Evolutionary conservation across 2,888 invertebrate species (phyloP).

Genomic region (Pterostichus niger): DNA sequence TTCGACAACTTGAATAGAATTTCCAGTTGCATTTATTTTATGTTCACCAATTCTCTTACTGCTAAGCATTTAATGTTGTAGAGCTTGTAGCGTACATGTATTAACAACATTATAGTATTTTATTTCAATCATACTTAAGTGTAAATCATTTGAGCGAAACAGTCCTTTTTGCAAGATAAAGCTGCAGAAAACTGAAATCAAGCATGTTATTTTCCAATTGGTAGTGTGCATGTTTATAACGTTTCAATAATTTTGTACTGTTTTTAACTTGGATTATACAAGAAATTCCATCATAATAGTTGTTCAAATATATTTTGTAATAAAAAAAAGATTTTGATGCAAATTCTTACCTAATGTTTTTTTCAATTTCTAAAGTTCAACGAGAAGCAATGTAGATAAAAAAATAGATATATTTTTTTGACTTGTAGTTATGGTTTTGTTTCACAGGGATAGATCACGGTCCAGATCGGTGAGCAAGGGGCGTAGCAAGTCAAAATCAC

Average conservation of each 20-base stretch:
- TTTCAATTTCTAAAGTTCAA: too few species aligned
- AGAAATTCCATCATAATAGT: too few species aligned
- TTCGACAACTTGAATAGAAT: background rate
- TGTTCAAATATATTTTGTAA: too few species aligned
- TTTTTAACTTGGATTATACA: too few species aligned
- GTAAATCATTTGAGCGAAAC: too few species aligned
- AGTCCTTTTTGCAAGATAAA: too few species aligned
- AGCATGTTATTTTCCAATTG: background rate
- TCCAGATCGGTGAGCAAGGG: slow-evolving; percentile 83
- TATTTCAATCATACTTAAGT: background rate
- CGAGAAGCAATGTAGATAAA: too few species aligned
- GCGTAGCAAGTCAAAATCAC: slow-evolving; percentile 77
- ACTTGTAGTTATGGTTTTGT: background rate
- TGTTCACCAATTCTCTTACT: background rate
- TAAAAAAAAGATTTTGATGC: too few species aligned
- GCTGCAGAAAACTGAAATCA: background rate
- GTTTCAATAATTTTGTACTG: too few species aligned
- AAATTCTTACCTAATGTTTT: too few species aligned
- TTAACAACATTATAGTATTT: background rate
- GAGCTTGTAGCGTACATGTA: slow-evolving; percentile 7
- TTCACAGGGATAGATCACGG: slow-evolving; percentile 82
- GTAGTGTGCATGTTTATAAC: background rate
- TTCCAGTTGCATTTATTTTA: too few species aligned
- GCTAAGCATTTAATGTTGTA: background rate
- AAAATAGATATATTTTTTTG: too few species aligned